These are phyloP conservation scores for Semicossyphus pulcher DNA, from an alignment of 2,113 vertebrate genomes.

Conservation along the genomic window DNA sequence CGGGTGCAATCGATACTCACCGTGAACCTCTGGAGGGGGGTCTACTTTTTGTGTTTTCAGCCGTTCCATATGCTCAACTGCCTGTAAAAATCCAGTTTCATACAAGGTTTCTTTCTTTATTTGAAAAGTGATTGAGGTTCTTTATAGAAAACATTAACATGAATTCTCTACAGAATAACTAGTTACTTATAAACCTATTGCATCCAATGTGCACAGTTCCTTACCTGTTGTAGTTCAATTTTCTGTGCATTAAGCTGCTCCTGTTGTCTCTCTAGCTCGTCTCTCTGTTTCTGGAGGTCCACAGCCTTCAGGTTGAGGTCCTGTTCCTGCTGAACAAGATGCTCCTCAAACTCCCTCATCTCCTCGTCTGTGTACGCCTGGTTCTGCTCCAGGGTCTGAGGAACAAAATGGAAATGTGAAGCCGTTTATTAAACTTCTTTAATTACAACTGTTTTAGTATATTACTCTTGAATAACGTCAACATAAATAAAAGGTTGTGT, in stretches of 20 bases:
- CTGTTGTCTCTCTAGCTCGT: conserved; percentile 92
- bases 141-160: neutral
- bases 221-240: conserved; percentile 91
- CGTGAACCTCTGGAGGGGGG: conserved; percentile 82
- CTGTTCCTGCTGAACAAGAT: conserved; percentile 89
- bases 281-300: conserved; percentile 91
- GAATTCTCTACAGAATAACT: too few species aligned
- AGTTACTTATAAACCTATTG: too few species aligned
- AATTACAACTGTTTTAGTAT: neutral
- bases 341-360: conserved; percentile 93
- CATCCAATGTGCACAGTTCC: neutral
- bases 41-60: conserved; percentile 88
- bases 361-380: conserved; percentile 94
- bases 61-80: conserved; percentile 93
- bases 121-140: neutral
- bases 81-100: conserved; percentile 76
- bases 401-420: neutral
- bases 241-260: conserved; percentile 94
- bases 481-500: neutral
- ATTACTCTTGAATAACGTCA: neutral
- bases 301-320: conserved; percentile 88
- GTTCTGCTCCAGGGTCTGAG: conserved; percentile 93
- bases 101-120: neutral
- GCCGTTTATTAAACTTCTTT: neutral
- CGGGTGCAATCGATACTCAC: conserved; percentile 68